These are phyloP conservation scores for Allygus modestus DNA, from an alignment of 2,888 invertebrate species.

Conservation along the genomic window DNA sequence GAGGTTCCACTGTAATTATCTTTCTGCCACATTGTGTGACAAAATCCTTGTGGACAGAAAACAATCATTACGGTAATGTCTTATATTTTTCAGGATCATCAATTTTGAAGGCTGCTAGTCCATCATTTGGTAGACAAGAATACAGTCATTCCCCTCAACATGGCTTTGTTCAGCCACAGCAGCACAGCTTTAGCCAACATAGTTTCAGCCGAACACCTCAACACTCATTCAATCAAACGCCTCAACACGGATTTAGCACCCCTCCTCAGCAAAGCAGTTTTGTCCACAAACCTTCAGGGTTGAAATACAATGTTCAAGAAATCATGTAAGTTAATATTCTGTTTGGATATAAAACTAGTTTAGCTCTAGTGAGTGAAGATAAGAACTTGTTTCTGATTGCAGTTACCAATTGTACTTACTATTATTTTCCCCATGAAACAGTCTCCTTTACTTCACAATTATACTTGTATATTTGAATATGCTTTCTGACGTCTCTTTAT, in stretches of 20 bases:
- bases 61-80: too few relatives aligned
- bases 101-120: constrained; percentile 21
- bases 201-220: background rate
- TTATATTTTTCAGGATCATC: background rate
- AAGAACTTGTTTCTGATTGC: too few relatives aligned
- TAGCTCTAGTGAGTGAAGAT: too few relatives aligned
- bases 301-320: constrained; percentile 45
- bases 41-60: too few relatives aligned
- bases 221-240: background rate
- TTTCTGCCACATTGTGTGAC: too few relatives aligned
- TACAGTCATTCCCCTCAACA: background rate
- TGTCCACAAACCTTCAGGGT: background rate
- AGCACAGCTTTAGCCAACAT: background rate
- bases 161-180: background rate
- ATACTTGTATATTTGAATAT: too few relatives aligned
- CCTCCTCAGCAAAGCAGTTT: constrained; percentile 21
- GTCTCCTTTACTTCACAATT: too few relatives aligned
- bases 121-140: constrained; percentile 10
- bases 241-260: background rate
- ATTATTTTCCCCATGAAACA: too few relatives aligned
- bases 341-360: too few relatives aligned
- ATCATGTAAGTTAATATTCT: constrained; percentile 29
- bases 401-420: too few relatives aligned
- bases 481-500: too few relatives aligned
- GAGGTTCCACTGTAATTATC: too few relatives aligned